phyloP scores from a whole-genome alignment of 1,140 invertebrate species.

The Branchinecta lynchi region DNA sequence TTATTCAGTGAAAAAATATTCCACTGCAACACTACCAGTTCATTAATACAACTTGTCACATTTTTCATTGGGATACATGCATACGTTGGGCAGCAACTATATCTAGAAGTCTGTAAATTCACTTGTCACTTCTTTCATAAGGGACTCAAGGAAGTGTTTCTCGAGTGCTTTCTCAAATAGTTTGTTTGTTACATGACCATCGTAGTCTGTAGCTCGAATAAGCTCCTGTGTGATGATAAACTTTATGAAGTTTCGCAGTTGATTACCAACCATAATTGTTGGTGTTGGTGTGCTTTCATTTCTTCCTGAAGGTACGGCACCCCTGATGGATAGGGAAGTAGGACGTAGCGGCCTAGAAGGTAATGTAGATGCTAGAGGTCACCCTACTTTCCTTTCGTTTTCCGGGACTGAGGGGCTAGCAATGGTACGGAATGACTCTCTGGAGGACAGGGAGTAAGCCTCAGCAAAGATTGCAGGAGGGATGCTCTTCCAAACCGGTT shows the following conservation, averaged over 20 bases:
- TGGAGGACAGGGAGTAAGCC: background rate
- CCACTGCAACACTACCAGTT: constrained; percentile 5
- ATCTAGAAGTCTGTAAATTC: background rate
- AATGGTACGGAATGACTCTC: background rate
- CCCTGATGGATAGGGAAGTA: constrained; percentile 9
- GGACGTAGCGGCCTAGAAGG: background rate
- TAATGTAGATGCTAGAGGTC: background rate
- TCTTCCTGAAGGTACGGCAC: background rate
- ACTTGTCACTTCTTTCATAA: constrained; percentile 1
- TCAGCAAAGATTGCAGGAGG: background rate
- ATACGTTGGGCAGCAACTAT: background rate
- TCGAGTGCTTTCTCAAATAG: constrained; percentile 1
- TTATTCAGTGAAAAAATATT: constrained; percentile 1
- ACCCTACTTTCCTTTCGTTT: background rate
- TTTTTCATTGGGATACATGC: background rate
- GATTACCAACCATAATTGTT: constrained; percentile 2
- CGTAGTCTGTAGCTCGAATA: background rate
- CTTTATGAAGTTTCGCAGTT: background rate
- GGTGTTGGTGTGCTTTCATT: background rate
- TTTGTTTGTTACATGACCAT: background rate
- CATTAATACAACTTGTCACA: background rate
- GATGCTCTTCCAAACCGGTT: background rate
- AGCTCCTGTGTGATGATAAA: constrained; percentile 4
- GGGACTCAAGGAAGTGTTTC: constrained; percentile 4
- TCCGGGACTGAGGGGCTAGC: background rate